A percentile compares a stretch with the other conserved stretches of the same genome.
These are phyloP conservation scores for Erpornis zantholeuca DNA, from an alignment of 2,113 vertebrate genomes.

Conservation along the genomic window DNA sequence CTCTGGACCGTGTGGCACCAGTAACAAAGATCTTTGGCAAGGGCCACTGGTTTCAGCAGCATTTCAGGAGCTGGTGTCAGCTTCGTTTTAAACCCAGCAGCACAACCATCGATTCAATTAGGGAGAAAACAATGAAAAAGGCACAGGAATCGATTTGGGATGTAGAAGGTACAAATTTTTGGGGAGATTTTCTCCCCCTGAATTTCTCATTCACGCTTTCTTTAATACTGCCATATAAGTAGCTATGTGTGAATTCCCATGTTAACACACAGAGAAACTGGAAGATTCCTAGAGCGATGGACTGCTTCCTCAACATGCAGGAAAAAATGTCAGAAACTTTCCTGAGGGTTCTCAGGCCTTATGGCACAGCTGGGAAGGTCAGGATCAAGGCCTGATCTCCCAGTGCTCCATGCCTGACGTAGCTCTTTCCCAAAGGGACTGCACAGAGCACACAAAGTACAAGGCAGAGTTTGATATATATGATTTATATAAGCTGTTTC, in stretches of 20 bases:
- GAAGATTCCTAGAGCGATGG: neutral
- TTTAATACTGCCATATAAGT: neutral
- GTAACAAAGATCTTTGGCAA: neutral
- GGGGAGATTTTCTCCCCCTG: neutral
- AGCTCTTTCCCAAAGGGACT: neutral
- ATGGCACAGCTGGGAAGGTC: neutral
- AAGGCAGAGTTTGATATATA: neutral
- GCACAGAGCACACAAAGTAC: neutral
- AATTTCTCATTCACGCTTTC: neutral
- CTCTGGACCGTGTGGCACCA: neutral
- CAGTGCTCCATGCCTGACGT: accelerated
- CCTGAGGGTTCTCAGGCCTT: neutral
- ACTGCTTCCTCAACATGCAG: neutral
- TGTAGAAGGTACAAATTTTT: neutral
- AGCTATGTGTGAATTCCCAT: neutral
- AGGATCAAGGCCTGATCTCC: neutral
- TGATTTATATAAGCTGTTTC: neutral
- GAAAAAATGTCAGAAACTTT: neutral
- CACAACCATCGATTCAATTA: neutral
- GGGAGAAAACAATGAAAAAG: neutral
- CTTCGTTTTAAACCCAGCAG: neutral
- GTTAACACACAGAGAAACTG: neutral
- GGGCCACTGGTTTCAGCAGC: neutral
- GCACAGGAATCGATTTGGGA: neutral
- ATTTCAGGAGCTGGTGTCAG: neutral